Evolutionary conservation across 2,888 invertebrate genomes (phyloP).

Genomic region (Pachliopta kotzebuea): DNA sequence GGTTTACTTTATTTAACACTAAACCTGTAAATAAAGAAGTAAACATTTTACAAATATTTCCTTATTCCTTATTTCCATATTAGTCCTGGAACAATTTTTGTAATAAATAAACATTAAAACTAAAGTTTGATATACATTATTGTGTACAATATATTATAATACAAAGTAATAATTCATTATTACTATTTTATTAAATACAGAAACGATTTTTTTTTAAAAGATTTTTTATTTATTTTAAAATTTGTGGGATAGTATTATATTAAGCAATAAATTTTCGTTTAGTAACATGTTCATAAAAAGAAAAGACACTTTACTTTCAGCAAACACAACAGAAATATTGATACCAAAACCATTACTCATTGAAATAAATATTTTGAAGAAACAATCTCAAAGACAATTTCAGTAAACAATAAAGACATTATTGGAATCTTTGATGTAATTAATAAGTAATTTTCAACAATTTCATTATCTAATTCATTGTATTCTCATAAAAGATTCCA

Average conservation of each 20-base stretch:
- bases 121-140: no score
- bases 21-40: not conserved
- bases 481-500: not conserved
- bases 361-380: not conserved
- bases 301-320: not conserved
- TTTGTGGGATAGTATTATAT: not conserved
- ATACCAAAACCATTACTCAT: not conserved
- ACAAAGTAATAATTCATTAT: no score
- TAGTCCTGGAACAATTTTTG: no score
- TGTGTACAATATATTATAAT: no score
- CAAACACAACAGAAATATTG: not conserved
- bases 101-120: no score
- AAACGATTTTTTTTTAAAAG: no score
- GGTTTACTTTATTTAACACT: not conserved
- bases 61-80: no score
- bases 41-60: not conserved
- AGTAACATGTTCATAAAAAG: no score
- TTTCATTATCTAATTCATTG: slow-evolving; percentile 2
- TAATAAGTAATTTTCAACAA: slow-evolving; percentile 2
- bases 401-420: slow-evolving; percentile 5
- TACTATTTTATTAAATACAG: no score
- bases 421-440: not conserved
- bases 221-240: not conserved
- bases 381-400: not conserved
- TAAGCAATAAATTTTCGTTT: no score